These are phyloP conservation scores for Neodontobutis hainanensis DNA, from an alignment of 2,113 vertebrate species.

Conservation along the genomic window DNA sequence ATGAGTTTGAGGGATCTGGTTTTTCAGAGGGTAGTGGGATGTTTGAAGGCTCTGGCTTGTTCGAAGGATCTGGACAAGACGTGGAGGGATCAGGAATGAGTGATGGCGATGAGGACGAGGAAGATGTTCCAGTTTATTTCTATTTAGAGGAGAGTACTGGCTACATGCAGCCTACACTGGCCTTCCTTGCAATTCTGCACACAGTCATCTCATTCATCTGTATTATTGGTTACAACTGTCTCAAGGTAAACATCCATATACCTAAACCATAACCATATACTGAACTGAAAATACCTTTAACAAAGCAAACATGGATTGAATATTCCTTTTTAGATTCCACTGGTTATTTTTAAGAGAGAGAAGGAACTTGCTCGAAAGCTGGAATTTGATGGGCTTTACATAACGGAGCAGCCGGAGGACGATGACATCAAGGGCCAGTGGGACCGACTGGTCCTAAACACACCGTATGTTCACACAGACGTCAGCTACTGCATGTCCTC, in stretches of 20 bases:
- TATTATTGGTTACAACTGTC: conserved; percentile 96
- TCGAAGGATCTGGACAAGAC: conserved; percentile 76
- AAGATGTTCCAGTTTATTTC: conserved; percentile 86
- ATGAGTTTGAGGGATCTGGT: conserved; percentile 70
- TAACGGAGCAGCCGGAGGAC: conserved; percentile 91
- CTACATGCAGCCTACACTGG: conserved; percentile 91
- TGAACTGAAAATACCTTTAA: too few relatives aligned
- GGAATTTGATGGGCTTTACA: conserved; percentile 91
- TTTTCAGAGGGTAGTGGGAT: conserved; percentile 72
- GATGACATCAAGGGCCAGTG: conserved; percentile 94
- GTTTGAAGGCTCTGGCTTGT: conserved; percentile 76
- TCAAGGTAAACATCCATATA: conserved; percentile 79
- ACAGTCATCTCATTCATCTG: conserved; percentile 92
- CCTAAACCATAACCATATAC: not conserved
- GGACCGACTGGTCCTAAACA: conserved; percentile 91
- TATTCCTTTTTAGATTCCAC: conserved; percentile 80
- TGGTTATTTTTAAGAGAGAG: conserved; percentile 93
- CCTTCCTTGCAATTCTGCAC: conserved; percentile 84
- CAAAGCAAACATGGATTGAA: not conserved
- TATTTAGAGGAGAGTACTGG: conserved; percentile 95
- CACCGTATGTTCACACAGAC: conserved; percentile 79
- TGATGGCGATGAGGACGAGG: conserved; percentile 79
- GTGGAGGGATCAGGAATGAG: conserved; percentile 80
- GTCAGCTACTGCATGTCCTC: not conserved
- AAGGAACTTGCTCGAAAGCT: conserved; percentile 93